A percentile compares a stretch with the other conserved stretches of the same genome.
phyloP scores from a whole-genome alignment of 2,113 vertebrate genomes.

The Cettia cetti region DNA sequence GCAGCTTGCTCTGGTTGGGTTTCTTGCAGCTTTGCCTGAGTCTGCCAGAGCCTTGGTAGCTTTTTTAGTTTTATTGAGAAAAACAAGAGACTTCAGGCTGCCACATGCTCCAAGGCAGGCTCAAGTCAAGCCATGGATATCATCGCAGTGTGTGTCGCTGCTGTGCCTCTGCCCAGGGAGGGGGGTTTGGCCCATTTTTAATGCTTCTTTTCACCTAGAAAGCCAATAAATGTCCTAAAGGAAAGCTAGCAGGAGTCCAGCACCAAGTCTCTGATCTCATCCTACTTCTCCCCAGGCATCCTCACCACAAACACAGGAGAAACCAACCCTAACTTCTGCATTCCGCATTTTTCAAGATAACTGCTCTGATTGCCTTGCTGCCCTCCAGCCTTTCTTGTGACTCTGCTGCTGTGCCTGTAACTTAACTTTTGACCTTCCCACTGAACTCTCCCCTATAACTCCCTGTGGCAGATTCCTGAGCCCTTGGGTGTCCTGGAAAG shows the following conservation, averaged over 20 bases:
- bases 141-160: not conserved
- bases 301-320: not conserved
- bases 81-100: not conserved
- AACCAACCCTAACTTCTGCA: not conserved
- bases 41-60: not conserved
- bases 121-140: not conserved
- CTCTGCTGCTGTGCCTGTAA: not conserved
- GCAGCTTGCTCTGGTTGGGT: not conserved
- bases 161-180: not conserved
- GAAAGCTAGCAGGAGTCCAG: not conserved
- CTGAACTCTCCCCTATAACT: not conserved
- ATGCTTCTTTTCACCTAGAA: not conserved
- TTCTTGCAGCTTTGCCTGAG: not conserved
- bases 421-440: not conserved
- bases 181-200: not conserved
- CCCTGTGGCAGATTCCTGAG: not conserved
- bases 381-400: not conserved
- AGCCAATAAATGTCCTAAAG: not conserved
- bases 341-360: not conserved
- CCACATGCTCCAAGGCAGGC: not conserved
- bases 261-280: not conserved
- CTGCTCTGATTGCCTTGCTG: not conserved
- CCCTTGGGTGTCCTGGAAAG: not conserved
- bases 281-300: fast-evolving
- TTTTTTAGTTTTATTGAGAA: not conserved